Evolutionary conservation across 2,113 vertebrate species (phyloP).

Genomic region (Carettochelys insculpta): DNA sequence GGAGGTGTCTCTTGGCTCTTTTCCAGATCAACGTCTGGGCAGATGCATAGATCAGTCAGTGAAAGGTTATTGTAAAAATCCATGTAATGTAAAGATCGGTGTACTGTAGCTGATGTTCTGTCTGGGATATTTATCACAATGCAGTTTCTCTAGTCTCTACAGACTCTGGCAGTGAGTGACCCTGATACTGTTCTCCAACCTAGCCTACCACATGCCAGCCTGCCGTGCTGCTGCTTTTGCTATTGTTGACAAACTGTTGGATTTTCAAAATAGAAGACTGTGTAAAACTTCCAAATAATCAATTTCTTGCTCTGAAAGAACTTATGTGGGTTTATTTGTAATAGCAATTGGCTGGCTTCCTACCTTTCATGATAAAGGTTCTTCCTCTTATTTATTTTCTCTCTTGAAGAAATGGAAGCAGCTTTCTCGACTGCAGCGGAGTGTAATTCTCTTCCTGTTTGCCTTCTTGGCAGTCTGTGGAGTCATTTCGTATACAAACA

Average conservation of each 20-base stretch:
- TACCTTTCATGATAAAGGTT: not conserved
- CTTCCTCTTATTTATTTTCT: not conserved
- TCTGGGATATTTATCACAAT: not conserved
- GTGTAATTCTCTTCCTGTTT: constrained; percentile 84
- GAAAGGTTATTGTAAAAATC: not conserved
- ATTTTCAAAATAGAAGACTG: not conserved
- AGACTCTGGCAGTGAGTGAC: not conserved
- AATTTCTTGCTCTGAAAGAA: constrained; percentile 3
- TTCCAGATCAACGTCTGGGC: not conserved
- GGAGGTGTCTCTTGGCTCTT: not conserved
- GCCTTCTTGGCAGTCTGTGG: constrained; percentile 80
- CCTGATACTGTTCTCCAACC: not conserved
- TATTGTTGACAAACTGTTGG: not conserved
- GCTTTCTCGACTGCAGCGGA: constrained; percentile 91
- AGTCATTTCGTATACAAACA: constrained; percentile 74
- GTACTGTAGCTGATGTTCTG: not conserved
- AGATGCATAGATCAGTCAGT: not conserved
- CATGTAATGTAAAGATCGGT: accelerated
- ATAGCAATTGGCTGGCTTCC: not conserved
- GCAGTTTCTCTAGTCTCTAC: not conserved
- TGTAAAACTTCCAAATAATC: not conserved
- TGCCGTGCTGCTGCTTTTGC: not conserved
- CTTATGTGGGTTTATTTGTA: not conserved
- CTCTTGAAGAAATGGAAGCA: constrained; percentile 93
- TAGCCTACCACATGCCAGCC: not conserved